A percentile compares a stretch with the other conserved stretches of the same genome.
Evolutionary conservation across 2,888 invertebrate species (phyloP).

Genomic region (Drosophila anomelani): DNA sequence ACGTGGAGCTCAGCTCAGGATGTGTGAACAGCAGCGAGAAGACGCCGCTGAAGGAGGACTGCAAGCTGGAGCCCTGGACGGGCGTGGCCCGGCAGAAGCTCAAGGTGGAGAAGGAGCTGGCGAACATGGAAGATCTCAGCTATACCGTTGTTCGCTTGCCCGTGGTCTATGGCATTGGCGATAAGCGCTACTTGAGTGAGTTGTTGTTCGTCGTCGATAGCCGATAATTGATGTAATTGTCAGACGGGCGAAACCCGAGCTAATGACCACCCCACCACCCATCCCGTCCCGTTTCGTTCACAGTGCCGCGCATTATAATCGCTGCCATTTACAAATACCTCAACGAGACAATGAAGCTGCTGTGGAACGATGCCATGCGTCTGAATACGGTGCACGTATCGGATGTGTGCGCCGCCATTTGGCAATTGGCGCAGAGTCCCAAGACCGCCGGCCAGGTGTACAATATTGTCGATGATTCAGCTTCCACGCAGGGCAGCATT

Average conservation of each 20-base stretch:
- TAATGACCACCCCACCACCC: slow-evolving; percentile 19
- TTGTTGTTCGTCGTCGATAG: slow-evolving; percentile 50
- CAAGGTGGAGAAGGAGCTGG: slow-evolving; percentile 92
- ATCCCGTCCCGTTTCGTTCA: slow-evolving; percentile 49
- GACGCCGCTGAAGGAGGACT: slow-evolving; percentile 91
- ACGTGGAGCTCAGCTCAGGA: slow-evolving; percentile 94
- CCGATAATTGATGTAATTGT: slow-evolving; percentile 43
- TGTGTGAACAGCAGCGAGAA: slow-evolving; percentile 93
- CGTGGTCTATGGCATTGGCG: slow-evolving; percentile 94
- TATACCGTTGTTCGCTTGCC: slow-evolving; percentile 93
- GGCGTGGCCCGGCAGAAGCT: slow-evolving; percentile 92
- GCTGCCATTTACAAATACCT: slow-evolving; percentile 95
- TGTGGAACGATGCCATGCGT: slow-evolving; percentile 93
- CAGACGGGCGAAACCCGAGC: slow-evolving; percentile 27
- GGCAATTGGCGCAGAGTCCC: slow-evolving; percentile 88
- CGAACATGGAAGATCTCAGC: slow-evolving; percentile 87
- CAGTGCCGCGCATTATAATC: slow-evolving; percentile 93
- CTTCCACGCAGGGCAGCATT: slow-evolving; percentile 93
- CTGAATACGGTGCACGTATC: slow-evolving; percentile 95
- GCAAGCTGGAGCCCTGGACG: slow-evolving; percentile 93
- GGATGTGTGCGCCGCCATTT: slow-evolving; percentile 93
- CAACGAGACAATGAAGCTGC: slow-evolving; percentile 94
- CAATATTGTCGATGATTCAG: slow-evolving; percentile 93
- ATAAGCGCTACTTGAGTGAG: slow-evolving; percentile 92
- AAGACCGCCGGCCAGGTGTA: slow-evolving; percentile 88